Evolutionary conservation across 2,797 vertebrate genomes (phyloP), one percentile per base, ranked within the genome.

Genomic region (Brachymystax lenok): DNA sequence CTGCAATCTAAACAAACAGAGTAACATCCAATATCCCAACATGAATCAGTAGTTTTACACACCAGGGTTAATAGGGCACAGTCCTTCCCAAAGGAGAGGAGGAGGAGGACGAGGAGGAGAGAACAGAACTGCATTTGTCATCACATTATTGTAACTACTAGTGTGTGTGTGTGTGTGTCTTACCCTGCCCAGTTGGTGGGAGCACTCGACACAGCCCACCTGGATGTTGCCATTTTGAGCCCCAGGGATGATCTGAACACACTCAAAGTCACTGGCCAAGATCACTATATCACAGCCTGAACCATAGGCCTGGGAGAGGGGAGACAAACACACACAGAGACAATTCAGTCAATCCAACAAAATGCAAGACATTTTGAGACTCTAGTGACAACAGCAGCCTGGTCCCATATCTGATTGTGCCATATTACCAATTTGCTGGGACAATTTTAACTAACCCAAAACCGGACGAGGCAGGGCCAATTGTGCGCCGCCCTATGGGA

Each of bases 201-300:
- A 98, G 82, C 97, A 99, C 88, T 99, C 98, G 94, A 99, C 98
- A 78, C 98, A 99, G 90, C 97, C 98, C 94, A 99, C 97, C 91
- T 99, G 98, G 86, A 99, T 99, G 92, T 99, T 99, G 84, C 98
- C 98, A 95, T 99, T 96, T 90, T 99, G 98, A 94, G 98, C 98
- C 93, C 98, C 98, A 0, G 98, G 97, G 92, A 99, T 97, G 86
- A 99, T 99, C 89, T 99, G 98, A 80, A 99, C 97, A 90, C 98
- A 99, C 92, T 99, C 98, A 85, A 99, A 99, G 90, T 99, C 96
- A 86, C 95, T 96, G 73, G 97, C 96, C 92, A 99, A 93, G 90
- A 99, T 96, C 83, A 99, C 97, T 46, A 99, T 96, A 88, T 99
- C 98, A 89, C 98, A 99, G 71, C 98, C 98, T 3, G 98, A 99